These are phyloP conservation scores for Dryadula phaetusa DNA, from an alignment of 2,888 invertebrate species.

Conservation along the genomic window DNA sequence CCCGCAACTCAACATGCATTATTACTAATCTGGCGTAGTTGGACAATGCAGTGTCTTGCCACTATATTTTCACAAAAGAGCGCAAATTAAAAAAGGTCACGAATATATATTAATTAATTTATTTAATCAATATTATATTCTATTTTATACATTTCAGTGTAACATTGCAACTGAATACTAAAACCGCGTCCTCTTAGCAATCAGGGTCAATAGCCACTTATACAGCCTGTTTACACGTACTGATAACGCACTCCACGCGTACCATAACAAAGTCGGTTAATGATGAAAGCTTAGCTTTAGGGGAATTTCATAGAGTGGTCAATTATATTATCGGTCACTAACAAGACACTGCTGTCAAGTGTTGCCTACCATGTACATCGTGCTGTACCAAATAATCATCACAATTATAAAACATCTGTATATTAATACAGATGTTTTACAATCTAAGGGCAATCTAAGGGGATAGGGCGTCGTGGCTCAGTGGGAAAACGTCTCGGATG, in stretches of 20 bases:
- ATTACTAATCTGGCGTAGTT: too few species aligned
- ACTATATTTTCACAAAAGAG: too few species aligned
- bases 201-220: constrained; percentile 47
- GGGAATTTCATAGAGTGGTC: constrained; percentile 30
- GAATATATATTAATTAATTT: too few species aligned
- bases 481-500: too few species aligned
- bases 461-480: too few species aligned
- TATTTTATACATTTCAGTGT: not conserved
- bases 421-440: too few species aligned
- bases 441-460: too few species aligned
- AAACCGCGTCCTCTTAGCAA: constrained; percentile 37
- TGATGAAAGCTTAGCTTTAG: constrained; percentile 39
- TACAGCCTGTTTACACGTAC: constrained; percentile 38
- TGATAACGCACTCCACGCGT: constrained; percentile 42
- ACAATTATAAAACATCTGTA: too few species aligned
- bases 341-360: constrained; percentile 1
- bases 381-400: too few species aligned
- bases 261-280: constrained; percentile 37
- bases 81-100: too few species aligned
- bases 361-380: not conserved
- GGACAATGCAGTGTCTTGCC: too few species aligned
- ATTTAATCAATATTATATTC: not conserved
- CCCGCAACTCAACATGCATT: too few species aligned
- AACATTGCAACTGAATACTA: constrained; percentile 14
- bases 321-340: constrained; percentile 21